Evolutionary conservation across 2,797 vertebrate species (phyloP), one percentile per base, ranked within the genome.

Genomic region (Pantherophis alleghaniensis): DNA sequence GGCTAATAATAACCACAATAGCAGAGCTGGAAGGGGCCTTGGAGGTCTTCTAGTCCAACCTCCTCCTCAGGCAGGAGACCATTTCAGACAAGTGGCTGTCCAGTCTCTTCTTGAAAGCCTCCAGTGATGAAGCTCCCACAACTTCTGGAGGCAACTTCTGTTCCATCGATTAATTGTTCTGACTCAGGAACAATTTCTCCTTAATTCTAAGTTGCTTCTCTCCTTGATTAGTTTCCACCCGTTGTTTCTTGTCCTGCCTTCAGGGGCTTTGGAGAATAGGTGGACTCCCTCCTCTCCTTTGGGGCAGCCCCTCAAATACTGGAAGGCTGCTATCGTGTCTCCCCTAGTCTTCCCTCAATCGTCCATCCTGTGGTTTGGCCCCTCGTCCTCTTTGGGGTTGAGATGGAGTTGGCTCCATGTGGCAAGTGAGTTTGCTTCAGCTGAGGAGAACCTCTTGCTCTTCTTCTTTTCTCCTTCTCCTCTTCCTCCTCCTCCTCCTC

Each of bases 401-500:
- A 0, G 18, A 7, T 1, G 2, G 42, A 5, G 32, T 24, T 2
- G 22, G 18, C 32, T 5, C 28, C 11, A 2, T 4, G 32, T 37
- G 2, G 3, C 69, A 42, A 9, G 32, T 4, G 69, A 22, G 9
- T 24, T 42, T 47, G 20, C 37, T 83, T 47, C 74, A 47, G 20
- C 20, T 11, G 9, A 83, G 74, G 9, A 47, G 37, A 7, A 37
- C 18, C 2, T 4, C 69, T 42, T 20, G 69, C 32, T 79, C 69
- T 79, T 37, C 69, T 32, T 69, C 12, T 1, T 0, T 24, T 7
- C 0, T 0, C 1, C 61, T 14, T 28, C 12, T n/a, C 63, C 12
- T 2, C 7, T 13, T 37, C 90, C 86, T 14, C 63, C 12, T n/a
- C 61, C 12, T 37, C 90, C 86, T 37, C 90, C 86, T 94, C 51